phyloP scores from a whole-genome alignment of 2,888 invertebrate genomes.

The Campoletis raptor region DNA sequence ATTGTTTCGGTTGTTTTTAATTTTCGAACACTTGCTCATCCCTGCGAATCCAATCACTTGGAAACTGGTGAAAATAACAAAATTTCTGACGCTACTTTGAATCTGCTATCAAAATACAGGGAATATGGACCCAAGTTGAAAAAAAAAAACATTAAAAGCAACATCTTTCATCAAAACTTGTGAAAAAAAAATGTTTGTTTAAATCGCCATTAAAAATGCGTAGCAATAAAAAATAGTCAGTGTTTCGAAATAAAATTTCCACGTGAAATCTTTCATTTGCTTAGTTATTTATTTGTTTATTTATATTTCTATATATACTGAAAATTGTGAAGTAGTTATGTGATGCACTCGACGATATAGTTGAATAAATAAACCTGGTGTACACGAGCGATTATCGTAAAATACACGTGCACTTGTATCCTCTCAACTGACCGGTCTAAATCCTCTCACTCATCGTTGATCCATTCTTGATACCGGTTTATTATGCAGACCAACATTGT shows the following conservation, averaged over 20 bases:
- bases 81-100: too few species aligned
- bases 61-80: background rate
- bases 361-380: constrained; percentile 15
- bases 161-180: too few species aligned
- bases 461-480: constrained; percentile 26
- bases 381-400: background rate
- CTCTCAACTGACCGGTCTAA: constrained; percentile 34
- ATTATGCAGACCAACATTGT: constrained; percentile 13
- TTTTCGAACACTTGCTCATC: background rate
- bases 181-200: too few species aligned
- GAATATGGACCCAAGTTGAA: too few species aligned
- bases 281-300: background rate
- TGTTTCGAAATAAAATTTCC: background rate
- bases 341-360: constrained; percentile 5
- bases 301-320: background rate
- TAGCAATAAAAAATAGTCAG: background rate
- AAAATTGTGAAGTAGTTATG: constrained; percentile 7
- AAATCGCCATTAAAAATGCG: background rate
- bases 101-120: too few species aligned
- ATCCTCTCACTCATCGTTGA: constrained; percentile 18
- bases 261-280: background rate
- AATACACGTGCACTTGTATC: constrained; percentile 24
- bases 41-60: background rate
- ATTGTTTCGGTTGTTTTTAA: background rate
- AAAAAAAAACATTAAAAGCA: background rate